Evolutionary conservation across 2,888 invertebrate species (phyloP), one percentile per base, ranked within the genome.

Genomic region (Polydesmus complanatus): DNA sequence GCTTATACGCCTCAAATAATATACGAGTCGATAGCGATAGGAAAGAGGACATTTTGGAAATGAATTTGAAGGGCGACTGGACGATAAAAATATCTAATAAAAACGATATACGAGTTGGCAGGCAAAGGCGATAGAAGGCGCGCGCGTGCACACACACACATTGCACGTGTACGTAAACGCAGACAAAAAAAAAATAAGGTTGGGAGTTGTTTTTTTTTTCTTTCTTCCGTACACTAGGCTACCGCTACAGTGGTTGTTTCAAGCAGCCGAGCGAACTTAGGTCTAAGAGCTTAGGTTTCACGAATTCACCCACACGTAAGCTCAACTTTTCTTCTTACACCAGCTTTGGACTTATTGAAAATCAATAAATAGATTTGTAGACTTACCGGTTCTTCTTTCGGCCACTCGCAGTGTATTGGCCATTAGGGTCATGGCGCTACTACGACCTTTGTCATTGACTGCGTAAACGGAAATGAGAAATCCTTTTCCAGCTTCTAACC

Each of bases 381-480:
- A 54, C 61, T 62, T 51, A 64, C 64, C 61, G 22, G 64, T 64
- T 47, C 62, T 26, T 23, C 61, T 55, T 58, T 64, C 64, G 1
- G 64, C 62, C 5, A 61, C 62, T 26, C 60, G 57, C 21, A 62
- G 54, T 8, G 64, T 86, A 71, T 82, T 84, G 51, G 83, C 86
- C 70, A 85, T 85, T 18, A 86, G 73, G 59, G 79, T 72, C 21
- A 85, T 80, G 56, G 66, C 67, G 63, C 90, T 89, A 69, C 89
- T 89, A 62, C 85, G 78, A 54, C 90, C 90, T 70, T 84, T 81
- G 5, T 86, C 84, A 67, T 90, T 91, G 67, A 86, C 85, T 22
- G 89, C 86, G 72, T 86, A 90, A 27, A 90, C 84, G 65, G 83
- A 78, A 65, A 89, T 80, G 70, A 86, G 85, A 75, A 90, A 91